A percentile compares a stretch with the other conserved stretches of the same genome.
Evolutionary conservation across 2,797 vertebrate species (phyloP).

Genomic region (Margarornis squamiger): DNA sequence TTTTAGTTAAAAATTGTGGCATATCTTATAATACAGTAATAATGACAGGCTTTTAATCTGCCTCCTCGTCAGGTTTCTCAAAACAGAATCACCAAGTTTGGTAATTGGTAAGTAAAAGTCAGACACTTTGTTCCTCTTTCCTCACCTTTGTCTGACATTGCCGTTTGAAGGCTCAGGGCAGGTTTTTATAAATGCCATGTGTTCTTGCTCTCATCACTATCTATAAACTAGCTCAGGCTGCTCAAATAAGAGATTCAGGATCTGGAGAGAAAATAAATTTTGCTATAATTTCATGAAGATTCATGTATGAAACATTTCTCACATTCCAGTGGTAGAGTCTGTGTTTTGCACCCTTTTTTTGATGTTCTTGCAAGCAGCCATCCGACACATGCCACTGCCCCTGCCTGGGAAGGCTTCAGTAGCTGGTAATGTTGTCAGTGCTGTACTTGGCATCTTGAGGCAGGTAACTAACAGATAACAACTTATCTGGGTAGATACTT

Average conservation of each 20-base stretch:
- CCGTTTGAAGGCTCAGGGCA: not conserved
- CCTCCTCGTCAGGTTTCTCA: not conserved
- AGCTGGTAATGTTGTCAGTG: not conserved
- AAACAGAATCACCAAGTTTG: not conserved
- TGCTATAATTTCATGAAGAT: not conserved
- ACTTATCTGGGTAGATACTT: not conserved
- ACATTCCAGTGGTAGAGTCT: accelerated
- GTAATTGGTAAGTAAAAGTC: not conserved
- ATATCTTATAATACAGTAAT: not conserved
- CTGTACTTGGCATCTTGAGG: not conserved
- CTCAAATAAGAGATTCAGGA: not conserved
- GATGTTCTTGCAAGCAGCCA: not conserved
- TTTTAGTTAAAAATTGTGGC: not conserved
- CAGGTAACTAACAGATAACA: not conserved
- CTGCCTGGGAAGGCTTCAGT: not conserved
- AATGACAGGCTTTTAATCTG: not conserved
- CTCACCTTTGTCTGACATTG: not conserved
- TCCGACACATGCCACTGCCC: not conserved
- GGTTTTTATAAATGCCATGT: not conserved
- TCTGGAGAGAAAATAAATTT: not conserved
- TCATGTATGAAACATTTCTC: not conserved
- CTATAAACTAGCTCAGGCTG: not conserved
- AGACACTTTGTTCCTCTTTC: not conserved
- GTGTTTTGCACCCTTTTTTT: not conserved
- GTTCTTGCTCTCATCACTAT: not conserved